Evolutionary conservation across 2,888 invertebrate species (phyloP).

Genomic region (Epicampocera succincta): DNA sequence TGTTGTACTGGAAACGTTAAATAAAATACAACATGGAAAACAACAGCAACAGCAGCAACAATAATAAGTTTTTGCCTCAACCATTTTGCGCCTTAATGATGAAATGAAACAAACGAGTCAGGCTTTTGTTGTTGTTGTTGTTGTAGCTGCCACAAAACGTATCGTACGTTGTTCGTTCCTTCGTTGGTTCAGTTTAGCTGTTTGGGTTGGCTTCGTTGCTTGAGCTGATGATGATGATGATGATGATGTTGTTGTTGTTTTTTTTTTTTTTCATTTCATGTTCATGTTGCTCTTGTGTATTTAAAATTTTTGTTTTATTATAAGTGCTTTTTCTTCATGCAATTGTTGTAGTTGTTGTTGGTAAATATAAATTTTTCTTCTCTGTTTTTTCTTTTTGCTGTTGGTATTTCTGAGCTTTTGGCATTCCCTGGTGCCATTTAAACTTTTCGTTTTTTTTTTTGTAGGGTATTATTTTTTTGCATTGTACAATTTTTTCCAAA

Average conservation of each 20-base stretch:
- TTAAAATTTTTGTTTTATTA: conserved; percentile 44
- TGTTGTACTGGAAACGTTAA: conserved; percentile 41
- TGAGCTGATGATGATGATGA: conserved; percentile 51
- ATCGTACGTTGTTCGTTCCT: conserved; percentile 43
- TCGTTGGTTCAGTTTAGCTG: conserved; percentile 12
- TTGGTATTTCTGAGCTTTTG: conserved; percentile 74
- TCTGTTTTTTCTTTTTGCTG: too few species aligned
- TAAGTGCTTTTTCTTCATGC: conserved; percentile 43
- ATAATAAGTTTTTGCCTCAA: conserved; percentile 60
- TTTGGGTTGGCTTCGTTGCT: conserved; percentile 30
- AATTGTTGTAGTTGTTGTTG: conserved; percentile 54
- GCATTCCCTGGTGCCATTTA: conserved; percentile 77
- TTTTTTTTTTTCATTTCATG: conserved; percentile 67
- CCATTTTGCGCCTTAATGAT: conserved; percentile 63
- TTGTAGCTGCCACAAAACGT: too few species aligned
- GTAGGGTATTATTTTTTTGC: background rate
- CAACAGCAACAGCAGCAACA: conserved; percentile 25
- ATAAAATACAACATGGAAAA: conserved; percentile 47
- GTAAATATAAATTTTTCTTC: conserved; percentile 51
- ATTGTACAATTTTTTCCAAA: conserved; percentile 20
- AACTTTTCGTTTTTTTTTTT: conserved; percentile 40
- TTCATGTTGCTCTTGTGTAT: conserved; percentile 58
- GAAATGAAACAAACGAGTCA: conserved; percentile 57
- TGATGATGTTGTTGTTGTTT: too few species aligned
- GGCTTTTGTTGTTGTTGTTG: conserved; percentile 45